These are phyloP conservation scores for Sarcophaga bullata DNA, from an alignment of 1,140 invertebrate genomes.

Conservation along the genomic window DNA sequence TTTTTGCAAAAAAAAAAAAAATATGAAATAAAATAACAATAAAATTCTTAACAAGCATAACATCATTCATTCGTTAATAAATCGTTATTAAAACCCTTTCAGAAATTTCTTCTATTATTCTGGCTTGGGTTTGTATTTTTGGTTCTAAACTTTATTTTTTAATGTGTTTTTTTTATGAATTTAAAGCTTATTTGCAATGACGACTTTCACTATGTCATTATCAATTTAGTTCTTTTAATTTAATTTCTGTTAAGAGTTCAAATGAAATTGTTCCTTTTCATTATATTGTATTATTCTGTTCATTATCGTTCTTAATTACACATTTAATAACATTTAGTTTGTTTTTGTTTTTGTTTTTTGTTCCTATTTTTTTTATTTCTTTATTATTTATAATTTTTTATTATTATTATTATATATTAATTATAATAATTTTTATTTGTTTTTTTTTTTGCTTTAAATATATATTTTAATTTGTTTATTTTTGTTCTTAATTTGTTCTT, in stretches of 20 bases:
- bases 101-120: not conserved
- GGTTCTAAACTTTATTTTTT: not conserved
- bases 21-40: slow-evolving; percentile 30
- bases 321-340: slow-evolving; percentile 44
- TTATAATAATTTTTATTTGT: slow-evolving; percentile 46
- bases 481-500: too few relatives aligned
- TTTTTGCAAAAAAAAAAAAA: not conserved
- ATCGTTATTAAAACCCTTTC: too few relatives aligned
- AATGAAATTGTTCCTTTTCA: not conserved
- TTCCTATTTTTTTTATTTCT: not conserved
- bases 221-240: slow-evolving; percentile 37
- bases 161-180: not conserved
- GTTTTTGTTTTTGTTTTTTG: too few relatives aligned
- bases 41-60: slow-evolving; percentile 39
- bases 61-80: slow-evolving; percentile 16
- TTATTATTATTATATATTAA: slow-evolving; percentile 42
- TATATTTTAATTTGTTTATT: too few relatives aligned
- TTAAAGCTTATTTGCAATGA: not conserved
- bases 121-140: not conserved
- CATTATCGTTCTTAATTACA: slow-evolving; percentile 35
- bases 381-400: slow-evolving; percentile 32
- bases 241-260: slow-evolving; percentile 37
- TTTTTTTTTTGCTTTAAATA: too few relatives aligned
- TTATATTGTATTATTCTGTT: not conserved
- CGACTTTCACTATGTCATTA: slow-evolving; percentile 23